Evolutionary conservation across 2,797 vertebrate species (phyloP).

Genomic region (Ambastaia sidthimunki): DNA sequence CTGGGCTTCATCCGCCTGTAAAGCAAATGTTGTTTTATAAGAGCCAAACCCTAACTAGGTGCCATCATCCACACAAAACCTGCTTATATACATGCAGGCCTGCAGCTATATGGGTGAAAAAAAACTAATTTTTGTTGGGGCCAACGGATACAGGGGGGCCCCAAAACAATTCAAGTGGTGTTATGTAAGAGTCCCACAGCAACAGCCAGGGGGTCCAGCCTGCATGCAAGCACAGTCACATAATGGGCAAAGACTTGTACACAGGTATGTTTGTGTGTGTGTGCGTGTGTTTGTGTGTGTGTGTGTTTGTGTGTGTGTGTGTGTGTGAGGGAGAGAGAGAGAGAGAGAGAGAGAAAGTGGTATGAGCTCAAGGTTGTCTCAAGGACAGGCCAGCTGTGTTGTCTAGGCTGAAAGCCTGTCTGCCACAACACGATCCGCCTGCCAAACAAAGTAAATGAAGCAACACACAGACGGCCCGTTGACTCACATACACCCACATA

Average conservation of each 20-base stretch:
- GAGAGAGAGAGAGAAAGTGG: not conserved
- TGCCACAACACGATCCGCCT: conserved; percentile 43
- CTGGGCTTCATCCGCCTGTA: conserved; percentile 25
- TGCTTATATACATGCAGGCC: not conserved
- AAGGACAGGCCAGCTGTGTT: conserved; percentile 55
- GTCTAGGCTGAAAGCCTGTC: conserved; percentile 51
- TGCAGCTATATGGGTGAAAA: not conserved
- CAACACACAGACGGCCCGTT: conserved; percentile 29
- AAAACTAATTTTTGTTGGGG: not conserved
- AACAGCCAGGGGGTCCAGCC: not conserved
- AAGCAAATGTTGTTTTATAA: conserved; percentile 31
- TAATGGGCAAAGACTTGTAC: conserved; percentile 37
- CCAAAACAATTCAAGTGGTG: too few relatives aligned
- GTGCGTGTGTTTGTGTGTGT: too few relatives aligned
- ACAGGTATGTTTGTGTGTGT: too few relatives aligned
- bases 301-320: conserved; percentile 49
- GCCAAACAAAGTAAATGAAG: conserved; percentile 41
- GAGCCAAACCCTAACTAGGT: conserved; percentile 42
- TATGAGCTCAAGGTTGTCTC: conserved; percentile 31
- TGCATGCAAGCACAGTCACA: conserved; percentile 25
- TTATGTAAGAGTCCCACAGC: not conserved
- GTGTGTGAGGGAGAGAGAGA: conserved; percentile 17
- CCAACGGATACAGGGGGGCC: not conserved
- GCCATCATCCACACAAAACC: conserved; percentile 38
- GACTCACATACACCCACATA: conserved; percentile 27